A percentile compares a stretch with the other conserved stretches of the same genome.
phyloP scores from a whole-genome alignment of 2,113 vertebrate species.

The Tragelaphus imberbis region DNA sequence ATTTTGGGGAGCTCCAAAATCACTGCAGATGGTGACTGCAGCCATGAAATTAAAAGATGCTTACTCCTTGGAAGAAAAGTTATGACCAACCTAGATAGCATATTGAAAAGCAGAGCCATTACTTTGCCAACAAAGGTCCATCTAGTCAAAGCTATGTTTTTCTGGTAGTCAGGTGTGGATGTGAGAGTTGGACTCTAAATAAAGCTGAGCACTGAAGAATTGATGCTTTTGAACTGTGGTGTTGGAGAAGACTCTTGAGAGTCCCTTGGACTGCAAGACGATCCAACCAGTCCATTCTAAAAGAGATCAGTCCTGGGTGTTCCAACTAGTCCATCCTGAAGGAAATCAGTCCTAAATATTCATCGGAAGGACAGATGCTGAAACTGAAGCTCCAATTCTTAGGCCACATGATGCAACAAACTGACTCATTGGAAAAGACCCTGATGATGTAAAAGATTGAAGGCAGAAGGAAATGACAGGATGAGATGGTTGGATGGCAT shows the following conservation, averaged over 20 bases:
- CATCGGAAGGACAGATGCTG: not conserved
- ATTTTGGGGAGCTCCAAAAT: not conserved
- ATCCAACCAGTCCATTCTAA: not conserved
- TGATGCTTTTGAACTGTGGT: not conserved
- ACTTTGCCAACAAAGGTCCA: not conserved
- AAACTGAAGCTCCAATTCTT: not conserved
- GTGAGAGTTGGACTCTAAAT: not conserved
- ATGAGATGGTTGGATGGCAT: not conserved
- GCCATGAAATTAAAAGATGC: not conserved
- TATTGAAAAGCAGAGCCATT: not conserved
- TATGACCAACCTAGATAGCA: not conserved
- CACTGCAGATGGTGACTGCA: not conserved
- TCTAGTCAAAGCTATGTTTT: not conserved
- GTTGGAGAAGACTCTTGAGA: not conserved
- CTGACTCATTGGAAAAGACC: not conserved
- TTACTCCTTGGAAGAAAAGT: not conserved
- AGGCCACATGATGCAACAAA: not conserved
- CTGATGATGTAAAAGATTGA: not conserved
- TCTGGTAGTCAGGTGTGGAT: not conserved
- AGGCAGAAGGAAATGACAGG: not conserved
- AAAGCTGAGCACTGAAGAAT: not conserved
- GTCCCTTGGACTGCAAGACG: not conserved
- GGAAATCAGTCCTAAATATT: not conserved
- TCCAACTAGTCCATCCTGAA: not conserved
- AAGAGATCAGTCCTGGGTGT: not conserved